Base-by-base conservation (phyloP, 64 coral and sea anemone species). In the Montipora efflorescens region DNA sequence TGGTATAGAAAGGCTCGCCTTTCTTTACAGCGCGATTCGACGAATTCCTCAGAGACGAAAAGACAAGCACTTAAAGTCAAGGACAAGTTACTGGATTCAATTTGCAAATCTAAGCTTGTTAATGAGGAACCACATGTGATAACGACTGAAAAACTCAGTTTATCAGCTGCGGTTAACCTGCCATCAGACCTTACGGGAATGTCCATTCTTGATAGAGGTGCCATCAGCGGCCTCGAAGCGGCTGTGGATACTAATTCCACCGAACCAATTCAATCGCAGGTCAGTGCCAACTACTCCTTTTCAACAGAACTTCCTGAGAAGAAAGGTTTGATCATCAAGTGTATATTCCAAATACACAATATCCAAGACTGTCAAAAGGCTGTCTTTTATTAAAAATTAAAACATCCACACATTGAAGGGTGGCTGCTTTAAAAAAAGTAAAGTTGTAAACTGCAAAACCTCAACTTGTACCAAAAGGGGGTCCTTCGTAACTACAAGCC, bases 251-350 rank as follows among this genome's bases (percentile, higher is more conserved):
- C 45, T 4, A 79, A 79, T 77, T 79, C 77, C 8, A 67, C 22
- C 46, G 77, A 81, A 3, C 77, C 89, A 68, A 59, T 90, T 48
- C 75, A 90, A 28, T 67, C 77, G 77, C 59, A 80, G 76, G 89
- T 90, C 46, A 75, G 48, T 75, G 36, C 61, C 43, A 87, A 5
- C 7, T 28, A 46, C 15, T 4, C 62, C 7, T 14, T 4, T 14
- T 4, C 3, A 67, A 67, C 11, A 7, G 10, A 55, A 55, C 5
- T 0, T 7, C 52, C 52, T 5, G 5, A 10, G 52, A 55, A 0
- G 5, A 55, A 55, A 0, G 36, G 36, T 36, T 36, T 36, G 36
- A 36, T 36, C 36, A 36, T 36, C 36, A 36, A 36, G 36, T 36
- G 36, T 36, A 36, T 36, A 36, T 36, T 36, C 36, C 36, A 36